Conservation (phyloP, 1,140 invertebrate species). For the Drosophila nasuta region DNA sequence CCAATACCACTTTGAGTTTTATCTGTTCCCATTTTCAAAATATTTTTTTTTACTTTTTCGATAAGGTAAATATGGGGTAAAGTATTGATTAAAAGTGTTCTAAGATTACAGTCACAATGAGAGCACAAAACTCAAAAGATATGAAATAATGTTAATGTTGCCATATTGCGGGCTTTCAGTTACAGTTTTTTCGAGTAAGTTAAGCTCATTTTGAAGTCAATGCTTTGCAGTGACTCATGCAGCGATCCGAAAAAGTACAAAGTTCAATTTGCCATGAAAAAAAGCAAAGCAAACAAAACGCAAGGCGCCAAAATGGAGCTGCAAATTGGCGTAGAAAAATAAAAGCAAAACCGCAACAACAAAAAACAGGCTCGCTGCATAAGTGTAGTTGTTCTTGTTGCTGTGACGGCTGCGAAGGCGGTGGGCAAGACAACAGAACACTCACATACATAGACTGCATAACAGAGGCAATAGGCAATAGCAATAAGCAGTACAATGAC, state of each 20-base stretch:
- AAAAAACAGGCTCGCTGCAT: slow-evolving; percentile 29
- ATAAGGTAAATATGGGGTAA: slow-evolving; percentile 58
- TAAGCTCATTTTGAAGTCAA: slow-evolving; percentile 18
- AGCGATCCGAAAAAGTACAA: slow-evolving; percentile 51
- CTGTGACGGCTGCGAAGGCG: slow-evolving; percentile 12
- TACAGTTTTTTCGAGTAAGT: slow-evolving; percentile 19
- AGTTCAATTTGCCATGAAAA: slow-evolving; percentile 60
- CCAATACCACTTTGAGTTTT: slow-evolving; percentile 51
- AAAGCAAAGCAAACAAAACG: slow-evolving; percentile 46
- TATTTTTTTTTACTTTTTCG: slow-evolving; percentile 17
- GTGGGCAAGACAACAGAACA: slow-evolving; percentile 35
- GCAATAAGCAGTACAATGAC: slow-evolving; percentile 70
- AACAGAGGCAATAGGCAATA: slow-evolving; percentile 8
- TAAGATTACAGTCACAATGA: slow-evolving; percentile 37
- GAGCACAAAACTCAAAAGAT: slow-evolving; percentile 23
- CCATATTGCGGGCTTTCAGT: slow-evolving; percentile 16
- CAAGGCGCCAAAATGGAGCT: slow-evolving; percentile 70
- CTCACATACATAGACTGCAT: background rate
- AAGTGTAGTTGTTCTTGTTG: slow-evolving; percentile 25
- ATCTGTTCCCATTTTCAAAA: slow-evolving; percentile 36
- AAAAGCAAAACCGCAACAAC: slow-evolving; percentile 13
- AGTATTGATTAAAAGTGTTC: slow-evolving; percentile 37
- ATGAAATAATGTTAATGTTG: background rate
- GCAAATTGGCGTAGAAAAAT: slow-evolving; percentile 40
- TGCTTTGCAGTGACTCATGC: slow-evolving; percentile 58